Evolutionary conservation across 2,113 vertebrate genomes (phyloP).

Genomic region (Aix galericulata): DNA sequence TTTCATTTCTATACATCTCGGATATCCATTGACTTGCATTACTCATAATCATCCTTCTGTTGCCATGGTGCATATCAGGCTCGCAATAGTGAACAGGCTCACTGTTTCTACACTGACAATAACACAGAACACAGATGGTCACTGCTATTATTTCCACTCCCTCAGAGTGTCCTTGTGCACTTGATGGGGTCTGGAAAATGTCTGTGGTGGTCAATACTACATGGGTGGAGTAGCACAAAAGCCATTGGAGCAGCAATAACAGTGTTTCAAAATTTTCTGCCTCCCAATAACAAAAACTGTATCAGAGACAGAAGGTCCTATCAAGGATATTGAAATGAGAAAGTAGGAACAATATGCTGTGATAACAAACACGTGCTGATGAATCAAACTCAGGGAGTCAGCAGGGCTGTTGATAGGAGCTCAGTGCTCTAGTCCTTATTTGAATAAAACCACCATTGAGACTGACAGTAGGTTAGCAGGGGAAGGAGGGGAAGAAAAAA

Average conservation of each 20-base stretch:
- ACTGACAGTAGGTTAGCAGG: fast-evolving
- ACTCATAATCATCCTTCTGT: slow-evolving; percentile 1
- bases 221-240: too few species aligned
- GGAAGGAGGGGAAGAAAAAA: neutral
- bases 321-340: neutral
- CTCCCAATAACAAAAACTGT: neutral
- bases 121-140: slow-evolving; percentile 2
- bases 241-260: neutral
- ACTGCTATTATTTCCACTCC: slow-evolving; percentile 1
- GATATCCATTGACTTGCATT: neutral
- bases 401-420: neutral
- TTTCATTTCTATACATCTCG: slow-evolving; percentile 26
- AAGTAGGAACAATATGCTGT: neutral
- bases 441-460: neutral
- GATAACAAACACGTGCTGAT: neutral
- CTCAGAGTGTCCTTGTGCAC: neutral
- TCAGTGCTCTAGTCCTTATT: neutral
- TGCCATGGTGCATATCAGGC: slow-evolving; percentile 14
- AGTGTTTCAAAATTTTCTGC: neutral
- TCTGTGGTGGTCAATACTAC: too few species aligned
- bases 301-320: neutral
- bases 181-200: neutral
- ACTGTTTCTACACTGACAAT: neutral
- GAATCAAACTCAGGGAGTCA: neutral
- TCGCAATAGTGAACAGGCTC: neutral